Evolutionary conservation across 2,888 invertebrate genomes (phyloP), one percentile per base, ranked within the genome.

Genomic region (Drosophila kokeensis): DNA sequence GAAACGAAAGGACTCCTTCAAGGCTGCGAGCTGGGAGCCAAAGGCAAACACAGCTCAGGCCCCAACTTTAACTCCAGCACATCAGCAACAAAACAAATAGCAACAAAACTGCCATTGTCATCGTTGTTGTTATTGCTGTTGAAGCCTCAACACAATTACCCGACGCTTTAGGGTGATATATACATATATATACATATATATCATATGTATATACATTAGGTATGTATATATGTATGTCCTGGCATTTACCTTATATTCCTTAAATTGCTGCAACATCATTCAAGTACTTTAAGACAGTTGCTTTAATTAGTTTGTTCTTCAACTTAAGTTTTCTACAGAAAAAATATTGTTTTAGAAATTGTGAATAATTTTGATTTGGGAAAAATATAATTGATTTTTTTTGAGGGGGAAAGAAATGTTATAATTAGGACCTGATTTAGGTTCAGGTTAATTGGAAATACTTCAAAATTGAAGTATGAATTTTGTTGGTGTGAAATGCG

Each of bases 81-180:
- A 67, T 54, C 60, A 66, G 53, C 57, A 69, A 67, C 69, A 81
- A 79, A 38, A 76, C 60, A 72, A 83, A 58, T 65, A 69, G 61
- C 62, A 76, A 71, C 45, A 72, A 65, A 87, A 73, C 59, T 70
- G 70, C 67, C 58, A 73, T 86, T 83, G 78, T 85, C 69, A 78
- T 83, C 75, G 69, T 69, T 71, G 58, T 76, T 83, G 60, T 73
- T 80, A 40, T 69, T 73, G 66, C 40, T 38, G 42, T 57, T 67
- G 50, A 32, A 54, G 49, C 21, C 45, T 8, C 45, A 83, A 86
- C 79, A 73, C 72, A 79, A 84, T 82, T 83, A 81, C 81, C 79
- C 83, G 87, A 76, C 79, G 76, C 81, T 76, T 71, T 54, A 68
- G 70, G 76, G 52, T 77, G 68, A 72, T 73, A 73, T 61, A 61